Evolutionary conservation across 2,888 invertebrate genomes (phyloP).

Genomic region (Geotrupes spiniger): DNA sequence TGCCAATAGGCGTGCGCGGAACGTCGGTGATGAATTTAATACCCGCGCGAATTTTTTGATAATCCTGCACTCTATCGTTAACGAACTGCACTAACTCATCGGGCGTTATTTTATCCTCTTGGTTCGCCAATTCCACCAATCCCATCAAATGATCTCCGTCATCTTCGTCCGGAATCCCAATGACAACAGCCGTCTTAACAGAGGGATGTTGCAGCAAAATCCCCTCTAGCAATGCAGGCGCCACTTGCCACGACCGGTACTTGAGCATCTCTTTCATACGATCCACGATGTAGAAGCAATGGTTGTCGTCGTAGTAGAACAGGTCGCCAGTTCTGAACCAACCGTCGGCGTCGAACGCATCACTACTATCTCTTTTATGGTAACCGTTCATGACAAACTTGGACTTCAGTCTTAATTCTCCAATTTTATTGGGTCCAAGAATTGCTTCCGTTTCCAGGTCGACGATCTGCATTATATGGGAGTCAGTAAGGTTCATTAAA

Average conservation of each 20-base stretch:
- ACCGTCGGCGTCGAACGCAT: constrained; percentile 48
- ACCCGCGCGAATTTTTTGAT: constrained; percentile 27
- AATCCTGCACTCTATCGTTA: constrained; percentile 24
- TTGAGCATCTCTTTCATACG: constrained; percentile 55
- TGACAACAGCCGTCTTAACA: constrained; percentile 69
- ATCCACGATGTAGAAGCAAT: constrained; percentile 53
- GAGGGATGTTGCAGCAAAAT: constrained; percentile 39
- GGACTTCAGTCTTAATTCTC: constrained; percentile 54
- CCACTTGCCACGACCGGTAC: constrained; percentile 53
- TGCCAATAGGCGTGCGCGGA: constrained; percentile 25
- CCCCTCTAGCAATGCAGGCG: constrained; percentile 40
- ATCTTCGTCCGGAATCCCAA: constrained; percentile 68
- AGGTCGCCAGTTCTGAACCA: constrained; percentile 57
- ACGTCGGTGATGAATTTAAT: constrained; percentile 26
- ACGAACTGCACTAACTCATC: constrained; percentile 46
- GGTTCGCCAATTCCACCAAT: constrained; percentile 58
- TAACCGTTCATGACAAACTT: constrained; percentile 46
- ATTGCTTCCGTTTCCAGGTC: constrained; percentile 50
- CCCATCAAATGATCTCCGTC: constrained; percentile 73
- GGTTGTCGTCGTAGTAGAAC: constrained; percentile 54
- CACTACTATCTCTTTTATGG: constrained; percentile 47
- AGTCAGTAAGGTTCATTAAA: constrained; percentile 27
- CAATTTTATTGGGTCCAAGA: constrained; percentile 50
- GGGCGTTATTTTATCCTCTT: constrained; percentile 45
- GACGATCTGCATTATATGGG: constrained; percentile 47